These are phyloP conservation scores for Poeciliopsis infans DNA, from an alignment of 2,797 vertebrate species.

Conservation along the genomic window DNA sequence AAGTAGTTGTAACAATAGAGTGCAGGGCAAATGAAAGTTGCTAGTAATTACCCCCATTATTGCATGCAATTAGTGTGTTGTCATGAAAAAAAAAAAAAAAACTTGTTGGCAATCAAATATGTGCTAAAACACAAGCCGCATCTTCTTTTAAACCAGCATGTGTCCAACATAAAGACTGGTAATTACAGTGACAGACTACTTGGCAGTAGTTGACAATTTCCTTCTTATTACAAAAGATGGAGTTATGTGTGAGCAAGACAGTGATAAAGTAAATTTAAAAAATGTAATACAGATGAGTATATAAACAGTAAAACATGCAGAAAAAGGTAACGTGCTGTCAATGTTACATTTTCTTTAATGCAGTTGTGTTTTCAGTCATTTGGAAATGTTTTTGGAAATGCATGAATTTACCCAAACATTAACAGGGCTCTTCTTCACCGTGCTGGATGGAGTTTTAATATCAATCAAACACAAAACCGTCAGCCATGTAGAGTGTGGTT, in stretches of 20 bases:
- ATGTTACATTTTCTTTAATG: background rate
- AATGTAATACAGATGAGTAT: background rate
- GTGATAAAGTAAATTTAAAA: background rate
- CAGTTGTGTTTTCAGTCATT: background rate
- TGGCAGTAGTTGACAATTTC: background rate
- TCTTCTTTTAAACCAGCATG: background rate
- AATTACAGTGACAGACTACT: background rate
- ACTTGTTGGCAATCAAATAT: background rate
- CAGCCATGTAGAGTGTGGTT: background rate
- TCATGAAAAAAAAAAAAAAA: background rate
- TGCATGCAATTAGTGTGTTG: constrained; percentile 3
- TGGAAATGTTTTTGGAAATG: background rate
- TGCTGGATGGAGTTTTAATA: background rate
- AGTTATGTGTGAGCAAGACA: background rate
- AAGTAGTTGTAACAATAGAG: background rate
- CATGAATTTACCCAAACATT: background rate
- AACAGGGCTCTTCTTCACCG: background rate
- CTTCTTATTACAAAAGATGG: background rate
- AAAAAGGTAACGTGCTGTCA: background rate
- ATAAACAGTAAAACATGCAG: background rate
- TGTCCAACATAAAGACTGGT: background rate
- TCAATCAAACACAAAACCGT: background rate
- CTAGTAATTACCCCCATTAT: background rate
- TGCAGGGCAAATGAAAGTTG: background rate
- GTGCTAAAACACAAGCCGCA: background rate